Evolutionary conservation across 2,888 invertebrate genomes (phyloP), one percentile per base, ranked within the genome.

Genomic region (Diaperis boleti): DNA sequence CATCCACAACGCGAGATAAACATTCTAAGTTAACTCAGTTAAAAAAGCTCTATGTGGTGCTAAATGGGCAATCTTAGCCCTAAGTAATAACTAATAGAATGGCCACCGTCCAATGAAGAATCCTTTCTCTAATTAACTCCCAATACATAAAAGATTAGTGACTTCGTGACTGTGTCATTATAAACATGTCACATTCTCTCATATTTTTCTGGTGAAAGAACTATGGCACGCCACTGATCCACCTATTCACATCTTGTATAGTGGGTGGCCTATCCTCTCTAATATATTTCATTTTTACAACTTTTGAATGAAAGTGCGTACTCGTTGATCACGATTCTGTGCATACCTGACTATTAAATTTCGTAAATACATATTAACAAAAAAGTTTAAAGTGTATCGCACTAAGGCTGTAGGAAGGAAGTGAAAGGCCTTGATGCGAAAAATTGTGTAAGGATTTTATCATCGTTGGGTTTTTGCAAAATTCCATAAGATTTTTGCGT

Each of bases 41-140:
- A n/a, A n/a, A n/a, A n/a, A n/a, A n/a, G n/a, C n/a, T n/a, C n/a
- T n/a, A n/a, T n/a, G n/a, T n/a, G n/a, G n/a, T n/a, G n/a, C n/a
- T n/a, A n/a, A n/a, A n/a, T n/a, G n/a, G n/a, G n/a, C n/a, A n/a
- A n/a, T n/a, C n/a, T n/a, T n/a, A n/a, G n/a, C n/a, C n/a, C 5
- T 10, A 8, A 22, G 31, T 15, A 26, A 47, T 18, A 49, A 49
- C 10, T 15, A 17, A 35, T 42, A 47, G 31, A 47, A 29, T 26
- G 31, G 31, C 47, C 15, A 13, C 31, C 31, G 13, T 47, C 20
- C 18, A 14, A 33, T 47, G 20, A 33, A 35, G 20, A 17, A 52
- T 52, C 37, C 52, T 52, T 52, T 52, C 52, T 52, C 52, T 52
- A 52, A 52, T 52, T 52, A 52, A 37, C 50, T 37, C 37, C 49